phyloP scores from a whole-genome alignment of 2,797 vertebrate species.

The Parotocinclus haroldoi region DNA sequence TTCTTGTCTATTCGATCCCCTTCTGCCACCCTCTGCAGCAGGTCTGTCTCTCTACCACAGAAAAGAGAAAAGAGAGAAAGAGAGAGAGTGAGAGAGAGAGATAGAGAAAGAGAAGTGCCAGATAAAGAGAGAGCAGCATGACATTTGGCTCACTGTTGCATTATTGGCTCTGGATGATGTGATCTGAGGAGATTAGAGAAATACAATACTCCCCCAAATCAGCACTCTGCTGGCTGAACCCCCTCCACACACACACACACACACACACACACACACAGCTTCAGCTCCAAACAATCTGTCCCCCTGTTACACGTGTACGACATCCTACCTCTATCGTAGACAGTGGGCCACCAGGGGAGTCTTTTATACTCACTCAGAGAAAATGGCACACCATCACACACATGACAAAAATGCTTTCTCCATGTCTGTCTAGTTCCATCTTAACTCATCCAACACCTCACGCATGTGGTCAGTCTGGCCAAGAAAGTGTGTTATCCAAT shows the following conservation, averaged over 20 bases:
- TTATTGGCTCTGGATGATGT: conserved; percentile 74
- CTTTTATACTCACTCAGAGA: not conserved
- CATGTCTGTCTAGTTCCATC: too few species aligned
- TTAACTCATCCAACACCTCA: too few species aligned
- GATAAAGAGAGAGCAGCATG: conserved; percentile 65
- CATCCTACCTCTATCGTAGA: conserved; percentile 8
- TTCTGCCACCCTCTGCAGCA: conserved; percentile 43
- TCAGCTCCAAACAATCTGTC: not conserved
- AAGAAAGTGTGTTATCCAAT: too few species aligned
- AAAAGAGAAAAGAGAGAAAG: conserved; percentile 43
- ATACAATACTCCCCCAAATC: conserved; percentile 71
- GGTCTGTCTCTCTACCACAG: conserved; percentile 38
- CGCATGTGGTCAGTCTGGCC: too few species aligned
- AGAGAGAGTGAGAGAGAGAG: conserved; percentile 57
- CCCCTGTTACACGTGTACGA: conserved; percentile 8
- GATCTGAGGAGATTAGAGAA: conserved; percentile 74
- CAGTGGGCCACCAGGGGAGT: conserved; percentile 5
- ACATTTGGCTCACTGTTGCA: conserved; percentile 69
- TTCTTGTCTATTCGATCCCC: not conserved
- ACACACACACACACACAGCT: conserved; percentile 34
- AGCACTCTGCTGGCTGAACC: conserved; percentile 39
- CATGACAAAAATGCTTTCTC: too few species aligned
- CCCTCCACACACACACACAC: conserved; percentile 40
- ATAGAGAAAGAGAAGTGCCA: conserved; percentile 49
- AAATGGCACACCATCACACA: too few species aligned